Base-by-base conservation (phyloP, 2,797 vertebrate genomes). In the Pangasius macronema region DNA sequence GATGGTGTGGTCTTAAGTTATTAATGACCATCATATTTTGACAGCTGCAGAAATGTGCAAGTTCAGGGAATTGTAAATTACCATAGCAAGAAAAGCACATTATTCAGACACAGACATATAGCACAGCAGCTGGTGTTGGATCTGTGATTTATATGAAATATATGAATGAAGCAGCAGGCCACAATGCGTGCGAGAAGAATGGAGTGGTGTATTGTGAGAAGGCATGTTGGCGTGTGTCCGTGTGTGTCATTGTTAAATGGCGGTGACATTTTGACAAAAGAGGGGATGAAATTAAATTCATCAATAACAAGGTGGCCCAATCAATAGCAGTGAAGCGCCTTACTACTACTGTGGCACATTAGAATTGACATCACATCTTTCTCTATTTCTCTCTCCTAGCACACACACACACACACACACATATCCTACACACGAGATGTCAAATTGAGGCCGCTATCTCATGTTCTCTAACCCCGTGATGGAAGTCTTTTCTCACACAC, bases 201-300 rank as follows among this genome's bases (percentile, higher is more conserved):
- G 67, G 42, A 73, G 84, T 67, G 75, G 39, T 20, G 42, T 18
- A 77, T 86, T 83, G 81, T 83, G 46, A 88, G 85, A 59, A 80
- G 42, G 67, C 83, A 67, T 67, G 61, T 88, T 72, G 61, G 53
- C 80, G 57, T 61, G 82, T 75, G 85, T 81, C 46, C 57, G 85
- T 49, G 67, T 61, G 79, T 81, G 72, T 72, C 55, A 36, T 24
- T 67, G 63, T 70, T 67, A 85, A 81, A n/a, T 84, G 70, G 82
- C 91, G 93, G 94, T 94, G 94, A 95, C 94, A 95, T 93, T 89
- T 94, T 95, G 95, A 96, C 94, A 94, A 94, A 96, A 90, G 94
- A 95, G 93, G 89, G 92, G 91, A 93, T 94, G 93, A 93, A 94
- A 96, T 96, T 95, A 95, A 95, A 96, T 94, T 95, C 94, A 96